A percentile compares a stretch with the other conserved stretches of the same genome.
Evolutionary conservation across 2,113 vertebrate species (phyloP).

Genomic region (Phycodurus eques): DNA sequence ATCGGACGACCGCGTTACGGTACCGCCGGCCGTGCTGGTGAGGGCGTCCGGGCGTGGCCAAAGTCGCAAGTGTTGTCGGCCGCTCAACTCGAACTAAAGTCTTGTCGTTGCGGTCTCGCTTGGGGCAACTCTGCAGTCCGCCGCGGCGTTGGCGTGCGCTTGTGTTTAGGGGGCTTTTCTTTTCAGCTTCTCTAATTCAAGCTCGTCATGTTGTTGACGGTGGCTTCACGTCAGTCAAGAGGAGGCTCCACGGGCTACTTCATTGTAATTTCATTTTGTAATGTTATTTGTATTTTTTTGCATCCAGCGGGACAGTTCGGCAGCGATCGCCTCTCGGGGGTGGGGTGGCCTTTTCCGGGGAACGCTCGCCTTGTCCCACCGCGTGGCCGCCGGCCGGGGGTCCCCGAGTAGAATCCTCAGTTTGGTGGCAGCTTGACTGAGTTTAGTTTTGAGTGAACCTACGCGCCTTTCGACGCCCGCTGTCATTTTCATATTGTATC

Average conservation of each 20-base stretch:
- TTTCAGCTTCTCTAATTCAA: not conserved
- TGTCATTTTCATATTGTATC: not conserved
- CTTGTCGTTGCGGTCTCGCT: not conserved
- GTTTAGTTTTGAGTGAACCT: not conserved
- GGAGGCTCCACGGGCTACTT: slow-evolving; percentile 22
- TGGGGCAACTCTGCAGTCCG: too few relatives aligned
- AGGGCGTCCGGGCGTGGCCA: not conserved
- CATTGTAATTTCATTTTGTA: too few relatives aligned
- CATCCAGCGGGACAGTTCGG: slow-evolving; percentile 9
- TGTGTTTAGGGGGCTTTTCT: not conserved
- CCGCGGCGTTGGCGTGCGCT: not conserved
- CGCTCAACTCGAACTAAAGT: not conserved
- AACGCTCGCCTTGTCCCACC: slow-evolving; percentile 17
- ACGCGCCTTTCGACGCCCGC: not conserved
- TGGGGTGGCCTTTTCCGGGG: slow-evolving; percentile 41
- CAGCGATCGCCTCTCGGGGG: slow-evolving; percentile 45
- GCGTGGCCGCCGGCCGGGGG: slow-evolving; percentile 25
- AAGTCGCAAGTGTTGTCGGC: not conserved
- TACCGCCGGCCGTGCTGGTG: too few relatives aligned
- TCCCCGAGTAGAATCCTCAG: slow-evolving; percentile 5
- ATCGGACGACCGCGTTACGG: slow-evolving; percentile 6
- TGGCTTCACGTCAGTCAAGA: slow-evolving; percentile 44
- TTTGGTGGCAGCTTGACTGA: not conserved
- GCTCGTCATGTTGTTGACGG: slow-evolving; percentile 43
- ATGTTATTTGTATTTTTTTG: not conserved